These are phyloP conservation scores for Drosophila monieri DNA, from an alignment of 2,888 invertebrate species.

Conservation along the genomic window DNA sequence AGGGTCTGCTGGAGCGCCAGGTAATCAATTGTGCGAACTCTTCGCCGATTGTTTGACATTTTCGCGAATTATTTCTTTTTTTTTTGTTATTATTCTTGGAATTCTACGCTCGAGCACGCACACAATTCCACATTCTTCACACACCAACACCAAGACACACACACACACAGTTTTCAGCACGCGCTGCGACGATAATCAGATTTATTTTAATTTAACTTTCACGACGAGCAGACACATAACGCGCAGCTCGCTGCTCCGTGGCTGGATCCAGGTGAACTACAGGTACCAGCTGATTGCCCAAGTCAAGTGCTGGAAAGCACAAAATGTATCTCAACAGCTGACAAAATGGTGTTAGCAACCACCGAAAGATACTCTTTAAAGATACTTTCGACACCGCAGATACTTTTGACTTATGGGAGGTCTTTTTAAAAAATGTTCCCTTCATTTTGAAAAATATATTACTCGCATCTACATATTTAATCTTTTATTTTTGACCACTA, in stretches of 20 bases:
- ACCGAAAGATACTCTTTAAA: not conserved
- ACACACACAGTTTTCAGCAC: conserved; percentile 28
- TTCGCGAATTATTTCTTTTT: conserved; percentile 37
- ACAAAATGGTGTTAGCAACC: not conserved
- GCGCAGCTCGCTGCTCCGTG: conserved; percentile 3
- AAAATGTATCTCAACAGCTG: conserved; percentile 1
- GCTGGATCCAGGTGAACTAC: conserved; percentile 18
- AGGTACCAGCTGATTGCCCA: conserved; percentile 53
- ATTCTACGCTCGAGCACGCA: conserved; percentile 38
- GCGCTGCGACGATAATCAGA: conserved; percentile 58
- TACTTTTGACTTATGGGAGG: not conserved
- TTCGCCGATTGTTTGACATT: conserved; percentile 69
- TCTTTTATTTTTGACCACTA: too few relatives aligned
- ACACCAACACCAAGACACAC: conserved; percentile 23
- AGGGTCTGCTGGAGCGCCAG: conserved; percentile 61
- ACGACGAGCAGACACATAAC: conserved; percentile 53
- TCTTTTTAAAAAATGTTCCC: not conserved
- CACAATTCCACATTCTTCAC: conserved; percentile 27
- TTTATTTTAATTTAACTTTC: conserved; percentile 71
- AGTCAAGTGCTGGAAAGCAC: not conserved
- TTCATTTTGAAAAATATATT: too few relatives aligned
- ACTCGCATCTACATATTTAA: too few relatives aligned
- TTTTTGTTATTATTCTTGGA: conserved; percentile 61
- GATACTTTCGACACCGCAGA: not conserved
- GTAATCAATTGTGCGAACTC: conserved; percentile 70